These are phyloP conservation scores for Gortyna flavago DNA, from an alignment of 2,888 invertebrate species.

Conservation along the genomic window DNA sequence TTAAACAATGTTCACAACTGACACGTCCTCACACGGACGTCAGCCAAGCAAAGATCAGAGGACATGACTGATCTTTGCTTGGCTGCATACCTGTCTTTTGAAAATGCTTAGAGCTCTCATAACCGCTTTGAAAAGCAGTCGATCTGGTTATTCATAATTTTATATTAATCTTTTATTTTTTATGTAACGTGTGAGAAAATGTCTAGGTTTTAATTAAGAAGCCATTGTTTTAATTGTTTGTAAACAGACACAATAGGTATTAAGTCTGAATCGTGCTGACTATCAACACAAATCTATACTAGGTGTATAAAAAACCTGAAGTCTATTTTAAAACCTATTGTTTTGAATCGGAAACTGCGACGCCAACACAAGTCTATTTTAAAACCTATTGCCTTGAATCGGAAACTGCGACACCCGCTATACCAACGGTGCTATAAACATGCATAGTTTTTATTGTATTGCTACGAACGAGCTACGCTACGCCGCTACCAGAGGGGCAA, in stretches of 20 bases:
- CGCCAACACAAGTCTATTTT: background rate
- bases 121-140: background rate
- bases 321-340: slow-evolving; percentile 9
- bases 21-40: no score
- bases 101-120: slow-evolving; percentile 2
- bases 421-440: no score
- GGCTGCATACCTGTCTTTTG: background rate
- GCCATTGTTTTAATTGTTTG: background rate
- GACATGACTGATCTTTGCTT: slow-evolving; percentile 7
- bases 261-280: background rate
- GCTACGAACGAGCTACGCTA: no score
- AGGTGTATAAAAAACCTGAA: background rate
- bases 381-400: slow-evolving; percentile 4
- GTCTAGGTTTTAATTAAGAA: background rate
- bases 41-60: no score
- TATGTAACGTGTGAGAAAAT: background rate
- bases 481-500: no score
- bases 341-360: slow-evolving; percentile 15
- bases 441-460: no score
- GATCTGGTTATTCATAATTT: background rate
- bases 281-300: slow-evolving; percentile 9
- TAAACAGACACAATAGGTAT: slow-evolving; percentile 8
- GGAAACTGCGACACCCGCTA: no score
- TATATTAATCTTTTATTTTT: background rate
- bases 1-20: background rate